These are phyloP conservation scores for Coenonympha arcania DNA, from an alignment of 2,888 invertebrate genomes.

Conservation along the genomic window DNA sequence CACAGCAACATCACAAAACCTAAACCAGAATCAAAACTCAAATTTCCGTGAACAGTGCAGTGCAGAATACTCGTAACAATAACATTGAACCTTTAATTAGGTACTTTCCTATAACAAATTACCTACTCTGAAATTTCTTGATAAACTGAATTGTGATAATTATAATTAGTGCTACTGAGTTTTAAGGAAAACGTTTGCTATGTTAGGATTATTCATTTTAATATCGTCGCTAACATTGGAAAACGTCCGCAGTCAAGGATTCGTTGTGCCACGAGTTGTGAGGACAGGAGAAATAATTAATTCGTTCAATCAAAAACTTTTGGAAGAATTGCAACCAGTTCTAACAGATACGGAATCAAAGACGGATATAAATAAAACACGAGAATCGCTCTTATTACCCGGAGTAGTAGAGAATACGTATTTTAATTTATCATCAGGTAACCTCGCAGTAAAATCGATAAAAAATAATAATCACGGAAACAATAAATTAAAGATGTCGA, in stretches of 20 bases:
- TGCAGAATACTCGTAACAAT: background rate
- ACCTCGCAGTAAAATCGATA: background rate
- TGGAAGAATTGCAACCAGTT: background rate
- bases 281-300: conserved; percentile 27
- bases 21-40: background rate
- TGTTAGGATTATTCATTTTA: conserved; percentile 41
- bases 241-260: conserved; percentile 38
- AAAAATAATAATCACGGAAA: background rate
- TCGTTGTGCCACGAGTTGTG: conserved; percentile 28
- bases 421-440: background rate
- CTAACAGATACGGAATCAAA: background rate
- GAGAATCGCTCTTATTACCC: background rate
- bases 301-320: conserved; percentile 4
- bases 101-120: background rate
- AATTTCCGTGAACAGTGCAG: background rate
- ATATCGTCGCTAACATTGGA: conserved; percentile 37
- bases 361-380: background rate
- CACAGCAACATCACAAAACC: background rate
- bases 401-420: background rate
- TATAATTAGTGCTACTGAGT: too few relatives aligned
- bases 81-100: background rate
- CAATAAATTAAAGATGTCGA: background rate
- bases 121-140: background rate
- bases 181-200: conserved; percentile 31
- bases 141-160: conserved; percentile 5